Base-by-base conservation (phyloP, 2,113 vertebrate genomes). In the Myiopsitta monachus region DNA sequence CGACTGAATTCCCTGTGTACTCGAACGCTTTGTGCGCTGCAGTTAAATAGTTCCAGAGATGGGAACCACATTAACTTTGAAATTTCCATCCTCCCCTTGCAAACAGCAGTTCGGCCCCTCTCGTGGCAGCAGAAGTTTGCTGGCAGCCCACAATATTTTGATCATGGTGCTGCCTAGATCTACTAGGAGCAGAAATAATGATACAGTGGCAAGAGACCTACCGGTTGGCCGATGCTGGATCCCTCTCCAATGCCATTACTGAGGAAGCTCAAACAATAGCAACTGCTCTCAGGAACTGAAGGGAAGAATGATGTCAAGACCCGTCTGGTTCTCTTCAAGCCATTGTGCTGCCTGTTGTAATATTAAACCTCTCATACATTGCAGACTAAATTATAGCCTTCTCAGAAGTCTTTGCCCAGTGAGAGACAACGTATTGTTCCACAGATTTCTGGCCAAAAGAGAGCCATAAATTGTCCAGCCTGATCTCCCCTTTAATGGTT, bases 1-100 rank as follows among this genome's bases (percentile, higher is more conserved):
- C 0, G 39, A 59, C 83, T 84, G 87, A 90, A 97, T 94, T 95
- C 95, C 80, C 43, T 0, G 73, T 63, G 69, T 49, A 92, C 59
- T 63, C 0, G 0, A 92, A 70, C 1, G 2, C 94, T 94, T 94
- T 96, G 64, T 94, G 61, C 49, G 84, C 82, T 76, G n/a, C 75
- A 93, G 61, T 93, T 86, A 88, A 95, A 97, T 47, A 64, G 74
- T 88, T 90, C 80, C 75, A 86, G 90, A 93, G 83, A 90, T 92
- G 47, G 95, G 73, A 93, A 93, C 86, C 92, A 94, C 55, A 75
- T 93, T 91, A 90, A 75, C 88, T 90, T 97, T 95, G 88, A 96
- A 96, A 90, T 88, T 90, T 49, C 83, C 66, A 47, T 81, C 76
- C 73, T 90, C 33, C 51, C 43, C 57, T 93, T 52, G 44, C 79